Base-by-base conservation (phyloP, 2,888 invertebrate genomes). In the Ganaspis brasiliensis region DNA sequence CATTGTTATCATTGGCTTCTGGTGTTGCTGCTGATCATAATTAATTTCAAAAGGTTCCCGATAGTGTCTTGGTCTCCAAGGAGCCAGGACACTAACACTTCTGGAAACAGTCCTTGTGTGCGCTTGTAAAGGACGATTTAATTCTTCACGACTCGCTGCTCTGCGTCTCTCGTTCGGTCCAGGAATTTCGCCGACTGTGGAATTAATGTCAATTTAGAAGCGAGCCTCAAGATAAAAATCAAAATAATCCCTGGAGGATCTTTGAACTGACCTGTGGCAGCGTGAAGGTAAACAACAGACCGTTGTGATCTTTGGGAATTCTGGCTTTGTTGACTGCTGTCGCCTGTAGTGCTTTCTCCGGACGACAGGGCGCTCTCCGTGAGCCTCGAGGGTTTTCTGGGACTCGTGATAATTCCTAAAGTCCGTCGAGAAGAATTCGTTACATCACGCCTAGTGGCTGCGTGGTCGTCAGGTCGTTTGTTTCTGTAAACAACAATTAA, bases 201-300 rank as follows among this genome's bases (percentile, higher is more conserved):
- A 31, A 67, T 52, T 14, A 16, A 45, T 35, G 10, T 16, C 4
- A 12, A 76, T 24, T 35, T 55, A 24, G 4, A 6, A 3, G 3
- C 2, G 10, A 24, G 19, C 6, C 21, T 21, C 24, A 1, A 12
- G 1, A 9, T 19, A 8, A 55, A 19, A 55, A n/a, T 55, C 19
- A 0, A 55, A 56, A 26, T 14, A 1, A 24, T n/a, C n/a, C n/a
- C n/a, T n/a, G n/a, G n/a, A n/a, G n/a, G n/a, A n/a, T n/a, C n/a
- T n/a, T n/a, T n/a, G n/a, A n/a, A 40, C 75, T 84, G 91, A 95
- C 95, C 95, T 83, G 97, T 96, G 67, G 97, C 96, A 72, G 97
- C 97, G 88, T 97, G 97, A 72, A 97, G 92, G 89, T 96, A 97
- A 21, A 97, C 97, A 21, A 97, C 95, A 87, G 96, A 96, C 87